Base-by-base conservation (phyloP, 2,888 invertebrate species). In the Crematogaster levior region DNA sequence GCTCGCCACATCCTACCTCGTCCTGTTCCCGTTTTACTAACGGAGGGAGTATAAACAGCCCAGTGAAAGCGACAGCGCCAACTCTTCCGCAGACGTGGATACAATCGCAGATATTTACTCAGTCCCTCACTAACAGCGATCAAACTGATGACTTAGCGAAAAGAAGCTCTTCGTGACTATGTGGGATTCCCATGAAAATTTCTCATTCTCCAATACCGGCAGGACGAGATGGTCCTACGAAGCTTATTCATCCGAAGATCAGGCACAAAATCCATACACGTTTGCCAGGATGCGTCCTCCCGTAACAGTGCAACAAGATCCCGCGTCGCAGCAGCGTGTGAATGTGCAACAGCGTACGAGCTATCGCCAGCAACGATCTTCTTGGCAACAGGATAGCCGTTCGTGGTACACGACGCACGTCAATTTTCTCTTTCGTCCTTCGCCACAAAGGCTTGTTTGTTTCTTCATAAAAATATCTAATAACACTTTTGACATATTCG, bases 1-100 rank as follows among this genome's bases (percentile, higher is more conserved):
- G 34, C 34, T 87, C 88, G 85, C 89, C 89, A 90, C 90, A 88
- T 92, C 91, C 90, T 91, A 89, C 85, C 89, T 89, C 90, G 90
- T 90, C 89, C 90, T 91, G 90, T 90, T 84, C 85, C 83, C 85
- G 65, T 89, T 82, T 58, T 27, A 56, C 40, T 51, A 27, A 40
- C 21, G 24, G 37, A 37, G 34, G 40, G 27, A 43, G 21, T 24
- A n/a, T 51, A 18, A 9, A 10, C 18, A 15, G 66, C 43, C 12
- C 66, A 58, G 87, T 88, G 88, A 88, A 88, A 88, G 88, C 87
- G 87, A 84, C 81, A 34, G 46, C 21, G 74, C 53, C 72, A 53
- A 73, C 27, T 83, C 58, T 83, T 84, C 21, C 81, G 66, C 56
- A 75, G 60, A 48, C 61, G 58, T 46, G 34, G 60, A 70, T 60